These are phyloP conservation scores for Caenorhabditis brenneri DNA, from an alignment of 1,140 invertebrate genomes.

Conservation along the genomic window DNA sequence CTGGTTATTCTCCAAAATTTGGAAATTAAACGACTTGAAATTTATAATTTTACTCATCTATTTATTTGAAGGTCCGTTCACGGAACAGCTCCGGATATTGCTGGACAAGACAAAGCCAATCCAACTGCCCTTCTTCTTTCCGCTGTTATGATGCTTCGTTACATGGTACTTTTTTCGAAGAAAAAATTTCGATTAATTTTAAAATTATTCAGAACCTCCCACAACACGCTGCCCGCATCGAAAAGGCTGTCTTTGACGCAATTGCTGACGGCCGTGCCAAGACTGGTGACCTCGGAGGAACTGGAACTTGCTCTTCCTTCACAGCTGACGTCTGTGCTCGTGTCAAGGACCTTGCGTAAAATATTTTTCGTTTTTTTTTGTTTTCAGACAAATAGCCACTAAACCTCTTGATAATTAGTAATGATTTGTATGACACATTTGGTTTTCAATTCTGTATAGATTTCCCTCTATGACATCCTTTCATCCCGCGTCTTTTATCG, in stretches of 20 bases:
- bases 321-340: constrained; percentile 87
- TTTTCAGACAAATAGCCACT: background rate
- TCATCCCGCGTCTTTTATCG: constrained; percentile 7
- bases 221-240: constrained; percentile 84
- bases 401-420: background rate
- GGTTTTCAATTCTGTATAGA: constrained; percentile 14
- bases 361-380: background rate
- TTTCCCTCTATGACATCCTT: background rate
- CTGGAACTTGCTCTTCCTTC: constrained; percentile 94
- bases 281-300: constrained; percentile 94
- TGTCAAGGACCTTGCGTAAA: constrained; percentile 56
- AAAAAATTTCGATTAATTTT: no score
- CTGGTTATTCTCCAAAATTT: no score
- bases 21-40: background rate
- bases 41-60: no score
- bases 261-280: constrained; percentile 78
- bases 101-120: constrained; percentile 98
- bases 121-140: constrained; percentile 95
- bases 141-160: constrained; percentile 96
- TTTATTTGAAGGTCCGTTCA: constrained; percentile 83
- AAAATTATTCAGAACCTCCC: constrained; percentile 77
- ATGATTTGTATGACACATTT: background rate
- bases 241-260: constrained; percentile 86
- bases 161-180: constrained; percentile 82
- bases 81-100: constrained; percentile 98